These are phyloP conservation scores for Ephydatia muelleri DNA, from an alignment of 37 sponge, comb jelly and placozoan species.

Conservation along the genomic window DNA sequence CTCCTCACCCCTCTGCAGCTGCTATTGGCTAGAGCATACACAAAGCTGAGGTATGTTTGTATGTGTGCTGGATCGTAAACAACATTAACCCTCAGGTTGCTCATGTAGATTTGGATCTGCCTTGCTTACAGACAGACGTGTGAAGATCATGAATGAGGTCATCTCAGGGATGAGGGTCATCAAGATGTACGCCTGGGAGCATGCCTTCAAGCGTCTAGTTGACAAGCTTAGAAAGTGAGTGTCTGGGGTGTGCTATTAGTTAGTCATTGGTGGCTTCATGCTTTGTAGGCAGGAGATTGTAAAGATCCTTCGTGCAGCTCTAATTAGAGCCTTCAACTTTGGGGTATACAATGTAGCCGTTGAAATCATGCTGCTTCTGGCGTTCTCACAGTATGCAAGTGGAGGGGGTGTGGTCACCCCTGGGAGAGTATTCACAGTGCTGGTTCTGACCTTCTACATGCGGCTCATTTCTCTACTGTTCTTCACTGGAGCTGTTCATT, in stretches of 20 bases:
- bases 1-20: constrained; percentile 20
- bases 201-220: constrained; percentile 61
- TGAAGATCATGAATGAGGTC: constrained; percentile 80
- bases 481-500: too few species aligned
- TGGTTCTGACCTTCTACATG: not conserved
- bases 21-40: not conserved
- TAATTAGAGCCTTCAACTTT: constrained; percentile 45
- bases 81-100: not conserved
- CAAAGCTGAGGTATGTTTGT: not conserved
- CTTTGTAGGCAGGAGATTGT: constrained; percentile 40
- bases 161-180: constrained; percentile 87
- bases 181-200: constrained; percentile 94
- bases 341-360: not conserved
- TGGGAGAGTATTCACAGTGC: constrained; percentile 27
- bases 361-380: constrained; percentile 17
- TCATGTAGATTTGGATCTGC: constrained; percentile 58
- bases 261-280: not conserved
- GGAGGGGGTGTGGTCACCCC: constrained; percentile 33
- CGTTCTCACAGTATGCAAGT: constrained; percentile 2
- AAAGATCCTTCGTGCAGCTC: constrained; percentile 10
- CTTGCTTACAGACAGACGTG: constrained; percentile 64
- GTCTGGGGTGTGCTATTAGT: not conserved
- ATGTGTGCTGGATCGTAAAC: not conserved
- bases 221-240: constrained; percentile 66
- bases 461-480: too few species aligned